Percentiles rank a stretch among this genome's conserved stretches.
These are phyloP conservation scores for Hedychridium roseum DNA, from an alignment of 2,888 invertebrate genomes.

Conservation along the genomic window DNA sequence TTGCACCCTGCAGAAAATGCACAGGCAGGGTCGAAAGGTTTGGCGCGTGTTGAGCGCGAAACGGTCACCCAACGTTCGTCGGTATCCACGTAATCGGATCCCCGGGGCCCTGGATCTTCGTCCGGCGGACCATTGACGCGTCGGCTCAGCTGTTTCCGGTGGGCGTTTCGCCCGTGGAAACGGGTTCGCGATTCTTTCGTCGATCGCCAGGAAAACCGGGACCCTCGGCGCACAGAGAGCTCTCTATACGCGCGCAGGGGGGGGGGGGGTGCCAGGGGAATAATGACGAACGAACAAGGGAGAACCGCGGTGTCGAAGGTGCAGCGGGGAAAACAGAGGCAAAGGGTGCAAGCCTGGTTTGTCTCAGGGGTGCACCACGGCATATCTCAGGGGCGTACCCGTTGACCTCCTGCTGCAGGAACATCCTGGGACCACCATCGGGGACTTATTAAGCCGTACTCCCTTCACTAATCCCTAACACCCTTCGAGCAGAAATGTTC, in stretches of 20 bases:
- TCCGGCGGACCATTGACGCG: conserved; percentile 53
- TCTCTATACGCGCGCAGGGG: conserved; percentile 13
- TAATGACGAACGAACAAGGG: conserved; percentile 13
- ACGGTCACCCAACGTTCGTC: conserved; percentile 56
- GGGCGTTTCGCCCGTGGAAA: conserved; percentile 61
- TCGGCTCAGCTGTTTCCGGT: conserved; percentile 62
- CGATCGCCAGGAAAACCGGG: conserved; percentile 20
- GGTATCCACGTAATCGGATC: conserved; percentile 60
- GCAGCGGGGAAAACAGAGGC: no score
- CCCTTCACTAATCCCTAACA: no score
- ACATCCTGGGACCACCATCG: no score
- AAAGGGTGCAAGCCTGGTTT: no score
- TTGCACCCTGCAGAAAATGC: no score
- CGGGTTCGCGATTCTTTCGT: conserved; percentile 61
- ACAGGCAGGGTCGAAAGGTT: conserved; percentile 44
- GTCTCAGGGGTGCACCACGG: no score
- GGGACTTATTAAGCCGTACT: no score
- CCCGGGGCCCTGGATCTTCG: conserved; percentile 50
- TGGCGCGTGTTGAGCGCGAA: conserved; percentile 36
- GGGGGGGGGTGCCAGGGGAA: conserved; percentile 15
- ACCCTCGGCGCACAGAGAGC: conserved; percentile 34
- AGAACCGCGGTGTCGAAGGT: no score
- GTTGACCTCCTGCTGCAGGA: no score
- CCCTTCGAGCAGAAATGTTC: no score
- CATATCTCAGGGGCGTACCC: no score